Percentiles rank a stretch among this genome's conserved stretches.
Conservation (phyloP, 2,113 vertebrate genomes). For the Oxyura jamaicensis region DNA sequence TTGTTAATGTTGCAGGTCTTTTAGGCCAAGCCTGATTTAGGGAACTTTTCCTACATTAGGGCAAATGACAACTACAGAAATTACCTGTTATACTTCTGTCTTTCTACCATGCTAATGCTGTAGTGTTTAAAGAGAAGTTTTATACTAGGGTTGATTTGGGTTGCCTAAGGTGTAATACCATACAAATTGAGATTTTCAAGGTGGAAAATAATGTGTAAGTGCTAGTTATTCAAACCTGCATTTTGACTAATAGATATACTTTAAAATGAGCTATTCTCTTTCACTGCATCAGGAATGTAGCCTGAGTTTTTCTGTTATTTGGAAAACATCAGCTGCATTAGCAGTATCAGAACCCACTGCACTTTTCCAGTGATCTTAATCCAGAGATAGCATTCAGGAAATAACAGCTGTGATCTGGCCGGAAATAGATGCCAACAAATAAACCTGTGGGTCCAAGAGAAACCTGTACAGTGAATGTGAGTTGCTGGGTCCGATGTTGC, state of each 20-base stretch:
- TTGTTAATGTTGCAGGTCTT: neutral
- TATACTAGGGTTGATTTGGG: neutral
- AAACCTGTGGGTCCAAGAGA: neutral
- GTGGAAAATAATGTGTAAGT: conserved; percentile 40
- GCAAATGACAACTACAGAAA: neutral
- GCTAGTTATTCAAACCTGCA: neutral
- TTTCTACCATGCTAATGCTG: neutral
- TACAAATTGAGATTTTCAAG: conserved; percentile 15
- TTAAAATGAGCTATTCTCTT: conserved; percentile 18
- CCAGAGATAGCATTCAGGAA: neutral
- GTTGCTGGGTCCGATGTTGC: rapidly evolving
- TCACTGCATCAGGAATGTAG: neutral
- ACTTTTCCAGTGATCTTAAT: neutral
- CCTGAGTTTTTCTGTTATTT: conserved; percentile 13
- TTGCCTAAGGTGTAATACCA: neutral
- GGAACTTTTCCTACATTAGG: neutral
- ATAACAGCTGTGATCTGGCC: neutral
- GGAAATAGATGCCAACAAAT: neutral
- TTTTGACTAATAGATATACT: conserved; percentile 13
- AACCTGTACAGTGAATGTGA: neutral
- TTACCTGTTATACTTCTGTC: neutral
- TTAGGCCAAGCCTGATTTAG: neutral
- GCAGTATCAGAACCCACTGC: neutral
- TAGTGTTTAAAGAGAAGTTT: neutral
- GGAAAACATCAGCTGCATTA: neutral